phyloP scores from a whole-genome alignment of 2,888 invertebrate genomes.

The Gastracanthus pulcherrimus region DNA sequence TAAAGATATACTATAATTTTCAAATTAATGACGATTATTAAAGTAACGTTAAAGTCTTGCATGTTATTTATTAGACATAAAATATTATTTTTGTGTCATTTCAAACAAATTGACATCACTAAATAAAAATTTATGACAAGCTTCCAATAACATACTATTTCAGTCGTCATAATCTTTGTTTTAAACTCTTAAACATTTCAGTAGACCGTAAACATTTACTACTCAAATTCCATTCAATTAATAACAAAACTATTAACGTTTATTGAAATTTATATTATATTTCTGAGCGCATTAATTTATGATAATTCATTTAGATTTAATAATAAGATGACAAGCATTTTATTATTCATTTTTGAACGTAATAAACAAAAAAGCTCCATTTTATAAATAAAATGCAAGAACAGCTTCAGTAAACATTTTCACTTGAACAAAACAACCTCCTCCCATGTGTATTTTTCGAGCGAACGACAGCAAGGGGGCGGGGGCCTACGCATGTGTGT shows the following conservation, averaged over 20 bases:
- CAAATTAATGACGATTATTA: constrained; percentile 38
- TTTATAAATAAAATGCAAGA: constrained; percentile 14
- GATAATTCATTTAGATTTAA: no score
- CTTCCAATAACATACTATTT: not conserved
- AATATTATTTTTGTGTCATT: constrained; percentile 23
- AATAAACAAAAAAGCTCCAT: not conserved
- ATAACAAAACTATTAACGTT: no score
- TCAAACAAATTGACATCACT: constrained; percentile 11
- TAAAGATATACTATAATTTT: constrained; percentile 32
- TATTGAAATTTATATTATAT: no score
- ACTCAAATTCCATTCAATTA: no score
- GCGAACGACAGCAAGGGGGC: constrained; percentile 2
- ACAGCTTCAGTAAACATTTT: constrained; percentile 20
- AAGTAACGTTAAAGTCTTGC: constrained; percentile 7
- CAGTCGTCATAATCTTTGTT: no score
- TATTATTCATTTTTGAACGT: no score
- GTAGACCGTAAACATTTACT: no score
- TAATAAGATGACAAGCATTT: no score
- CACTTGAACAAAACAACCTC: not conserved
- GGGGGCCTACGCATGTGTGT: constrained; percentile 42
- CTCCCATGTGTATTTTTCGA: constrained; percentile 33
- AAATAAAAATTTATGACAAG: not conserved
- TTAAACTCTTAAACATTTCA: no score
- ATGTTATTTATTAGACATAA: constrained; percentile 26
- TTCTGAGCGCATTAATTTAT: no score